These are phyloP conservation scores for Cordilura impudica DNA, from an alignment of 2,888 invertebrate genomes.

Conservation along the genomic window DNA sequence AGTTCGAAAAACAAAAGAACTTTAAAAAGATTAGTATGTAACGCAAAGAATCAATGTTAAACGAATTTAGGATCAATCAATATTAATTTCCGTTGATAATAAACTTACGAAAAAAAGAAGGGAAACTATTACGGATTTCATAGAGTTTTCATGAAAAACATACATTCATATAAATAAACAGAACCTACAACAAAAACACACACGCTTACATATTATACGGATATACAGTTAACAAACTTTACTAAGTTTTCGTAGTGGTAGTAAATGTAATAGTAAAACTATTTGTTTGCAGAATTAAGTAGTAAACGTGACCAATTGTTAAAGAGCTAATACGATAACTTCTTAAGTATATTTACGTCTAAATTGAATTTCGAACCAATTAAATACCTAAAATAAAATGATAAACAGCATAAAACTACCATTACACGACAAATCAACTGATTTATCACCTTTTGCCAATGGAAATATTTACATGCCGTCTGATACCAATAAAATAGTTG, in stretches of 20 bases:
- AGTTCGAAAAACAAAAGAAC: constrained; percentile 13
- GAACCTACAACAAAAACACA: background rate
- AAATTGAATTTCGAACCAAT: too few species aligned
- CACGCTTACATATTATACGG: background rate
- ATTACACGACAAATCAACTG: too few species aligned
- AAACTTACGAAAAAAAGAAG: constrained; percentile 20
- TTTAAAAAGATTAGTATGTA: constrained; percentile 14
- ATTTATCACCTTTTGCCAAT: too few species aligned
- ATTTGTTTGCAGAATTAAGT: background rate
- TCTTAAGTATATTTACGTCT: too few species aligned
- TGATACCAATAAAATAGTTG: too few species aligned
- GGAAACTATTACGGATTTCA: constrained; percentile 33
- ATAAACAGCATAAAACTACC: too few species aligned
- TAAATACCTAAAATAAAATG: too few species aligned
- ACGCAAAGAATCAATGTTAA: constrained; percentile 54
- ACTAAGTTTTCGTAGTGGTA: background rate
- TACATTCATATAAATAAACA: background rate
- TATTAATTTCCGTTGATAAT: constrained; percentile 66
- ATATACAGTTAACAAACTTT: constrained; percentile 29
- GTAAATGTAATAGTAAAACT: background rate
- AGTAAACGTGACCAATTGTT: background rate
- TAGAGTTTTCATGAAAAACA: constrained; percentile 5
- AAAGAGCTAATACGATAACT: too few species aligned
- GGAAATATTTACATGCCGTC: too few species aligned
- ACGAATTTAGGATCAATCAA: constrained; percentile 65